phyloP scores from a whole-genome alignment of 1,140 invertebrate species.

The Brachionus koreanus region DNA sequence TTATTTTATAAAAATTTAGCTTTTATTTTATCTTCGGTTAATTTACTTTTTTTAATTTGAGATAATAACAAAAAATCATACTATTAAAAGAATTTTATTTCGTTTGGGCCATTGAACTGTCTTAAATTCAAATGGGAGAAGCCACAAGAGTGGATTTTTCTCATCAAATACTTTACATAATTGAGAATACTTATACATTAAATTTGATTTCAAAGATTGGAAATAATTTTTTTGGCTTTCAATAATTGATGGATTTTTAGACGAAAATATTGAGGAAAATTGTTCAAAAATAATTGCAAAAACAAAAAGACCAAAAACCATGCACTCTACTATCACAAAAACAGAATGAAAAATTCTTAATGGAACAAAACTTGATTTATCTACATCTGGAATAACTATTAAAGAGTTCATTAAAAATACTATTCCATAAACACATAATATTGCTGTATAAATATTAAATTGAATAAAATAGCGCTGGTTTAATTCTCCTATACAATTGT shows the following conservation, averaged over 20 bases:
- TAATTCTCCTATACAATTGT: constrained; percentile 24
- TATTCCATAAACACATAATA: constrained; percentile 19
- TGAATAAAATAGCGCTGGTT: constrained; percentile 36
- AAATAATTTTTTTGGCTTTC: not conserved
- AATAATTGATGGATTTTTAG: not conserved
- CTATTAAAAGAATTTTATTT: not conserved
- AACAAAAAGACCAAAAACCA: constrained; percentile 1
- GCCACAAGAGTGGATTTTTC: constrained; percentile 12
- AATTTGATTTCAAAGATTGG: not conserved
- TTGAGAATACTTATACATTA: constrained; percentile 4
- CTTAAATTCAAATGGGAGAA: constrained; percentile 18
- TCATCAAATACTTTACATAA: constrained; percentile 9
- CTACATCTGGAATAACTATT: not conserved
- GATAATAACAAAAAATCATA: not conserved
- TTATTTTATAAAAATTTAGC: no score
- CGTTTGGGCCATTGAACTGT: not conserved
- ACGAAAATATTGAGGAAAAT: constrained; percentile 9
- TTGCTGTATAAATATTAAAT: constrained; percentile 38
- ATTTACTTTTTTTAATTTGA: not conserved
- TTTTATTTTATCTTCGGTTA: no score
- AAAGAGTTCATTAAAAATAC: not conserved
- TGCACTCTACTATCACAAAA: constrained; percentile 19
- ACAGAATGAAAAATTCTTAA: constrained; percentile 13
- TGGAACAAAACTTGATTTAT: not conserved
- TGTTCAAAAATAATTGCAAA: constrained; percentile 27